phyloP scores from a whole-genome alignment of 2,888 invertebrate species.

The Conchocele bisecta region DNA sequence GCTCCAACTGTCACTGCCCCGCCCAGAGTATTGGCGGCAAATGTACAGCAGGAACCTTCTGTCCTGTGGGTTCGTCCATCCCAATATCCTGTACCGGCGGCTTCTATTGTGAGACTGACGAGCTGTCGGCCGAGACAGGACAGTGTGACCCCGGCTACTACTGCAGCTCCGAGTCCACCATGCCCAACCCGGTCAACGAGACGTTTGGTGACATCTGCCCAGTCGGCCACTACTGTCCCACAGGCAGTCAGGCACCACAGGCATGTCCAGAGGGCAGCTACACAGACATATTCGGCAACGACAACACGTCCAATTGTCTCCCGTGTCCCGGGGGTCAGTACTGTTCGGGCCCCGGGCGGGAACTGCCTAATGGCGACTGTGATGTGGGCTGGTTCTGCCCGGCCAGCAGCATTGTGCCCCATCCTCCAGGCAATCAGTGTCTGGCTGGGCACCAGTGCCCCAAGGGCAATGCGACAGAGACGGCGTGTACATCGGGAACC shows the following conservation, averaged over 20 bases:
- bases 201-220: constrained; percentile 80
- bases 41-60: constrained; percentile 78
- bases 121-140: constrained; percentile 70
- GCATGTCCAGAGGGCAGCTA: constrained; percentile 78
- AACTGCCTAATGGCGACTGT: constrained; percentile 75
- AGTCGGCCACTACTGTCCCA: constrained; percentile 79
- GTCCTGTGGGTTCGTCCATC: constrained; percentile 74
- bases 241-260: constrained; percentile 69
- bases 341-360: constrained; percentile 74
- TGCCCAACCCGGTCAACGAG: constrained; percentile 78
- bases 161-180: constrained; percentile 74
- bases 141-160: constrained; percentile 78
- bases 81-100: constrained; percentile 75
- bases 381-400: constrained; percentile 78
- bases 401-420: constrained; percentile 73
- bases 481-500: constrained; percentile 76
- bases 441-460: constrained; percentile 79
- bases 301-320: constrained; percentile 76
- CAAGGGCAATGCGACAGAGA: constrained; percentile 72
- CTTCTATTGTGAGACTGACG: constrained; percentile 74
- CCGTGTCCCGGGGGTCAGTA: constrained; percentile 79
- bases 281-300: constrained; percentile 71
- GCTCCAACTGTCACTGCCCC: constrained; percentile 70
- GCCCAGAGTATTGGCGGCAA: constrained; percentile 74
- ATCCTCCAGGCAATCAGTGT: constrained; percentile 78